Evolutionary conservation across 2,113 vertebrate genomes (phyloP).

Genomic region (Pimephales promelas): DNA sequence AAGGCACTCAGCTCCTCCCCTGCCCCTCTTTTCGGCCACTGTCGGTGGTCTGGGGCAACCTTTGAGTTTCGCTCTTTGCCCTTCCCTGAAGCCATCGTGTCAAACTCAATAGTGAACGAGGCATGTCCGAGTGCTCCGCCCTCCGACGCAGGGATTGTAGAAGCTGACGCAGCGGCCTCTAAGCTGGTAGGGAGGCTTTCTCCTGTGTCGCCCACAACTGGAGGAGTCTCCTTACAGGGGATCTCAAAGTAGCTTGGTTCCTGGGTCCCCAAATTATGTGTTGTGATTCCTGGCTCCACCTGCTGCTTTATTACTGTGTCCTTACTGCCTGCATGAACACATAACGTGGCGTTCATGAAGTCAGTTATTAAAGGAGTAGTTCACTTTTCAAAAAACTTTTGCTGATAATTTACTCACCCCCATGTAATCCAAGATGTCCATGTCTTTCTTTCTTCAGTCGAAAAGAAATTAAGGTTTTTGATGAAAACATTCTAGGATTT

Average conservation of each 20-base stretch:
- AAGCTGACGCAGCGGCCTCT: conserved; percentile 71
- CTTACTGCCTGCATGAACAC: conserved; percentile 57
- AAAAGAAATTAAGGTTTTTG: too few species aligned
- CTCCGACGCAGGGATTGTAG: conserved; percentile 69
- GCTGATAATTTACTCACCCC: too few species aligned
- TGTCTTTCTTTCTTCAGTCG: too few species aligned
- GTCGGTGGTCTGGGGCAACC: conserved; percentile 83
- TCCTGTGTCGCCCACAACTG: conserved; percentile 72
- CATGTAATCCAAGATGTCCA: too few species aligned
- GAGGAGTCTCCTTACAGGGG: conserved; percentile 85
- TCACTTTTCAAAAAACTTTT: too few species aligned
- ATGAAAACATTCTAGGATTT: too few species aligned
- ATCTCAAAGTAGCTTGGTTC: conserved; percentile 98
- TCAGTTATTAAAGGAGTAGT: too few species aligned
- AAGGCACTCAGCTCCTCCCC: conserved; percentile 89
- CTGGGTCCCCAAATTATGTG: conserved; percentile 63
- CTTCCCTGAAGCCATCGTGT: conserved; percentile 86
- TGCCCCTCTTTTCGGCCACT: conserved; percentile 81
- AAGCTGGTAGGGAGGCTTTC: conserved; percentile 83
- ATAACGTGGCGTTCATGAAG: neutral
- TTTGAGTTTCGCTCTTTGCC: conserved; percentile 90
- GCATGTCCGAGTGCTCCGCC: conserved; percentile 84
- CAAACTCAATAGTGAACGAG: conserved; percentile 97
- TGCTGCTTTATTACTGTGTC: conserved; percentile 58
- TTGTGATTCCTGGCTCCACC: neutral